Base-by-base conservation (phyloP, 2,113 vertebrate species). In the Carassius carassius region DNA sequence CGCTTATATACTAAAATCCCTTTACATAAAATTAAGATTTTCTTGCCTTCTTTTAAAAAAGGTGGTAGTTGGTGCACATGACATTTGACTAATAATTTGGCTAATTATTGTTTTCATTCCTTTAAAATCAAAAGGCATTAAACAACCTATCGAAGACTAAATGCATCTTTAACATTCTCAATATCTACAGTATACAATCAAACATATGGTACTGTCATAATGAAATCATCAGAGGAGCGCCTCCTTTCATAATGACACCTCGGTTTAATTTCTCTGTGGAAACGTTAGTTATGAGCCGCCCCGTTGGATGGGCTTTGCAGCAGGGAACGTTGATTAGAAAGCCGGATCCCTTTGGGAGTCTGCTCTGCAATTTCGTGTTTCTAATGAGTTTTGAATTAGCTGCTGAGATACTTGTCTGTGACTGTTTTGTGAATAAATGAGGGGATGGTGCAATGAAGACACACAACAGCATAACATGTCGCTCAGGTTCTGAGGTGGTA, bases 341-440 rank as follows among this genome's bases (percentile, higher is more conserved):
- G 32, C 67, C 11, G 21, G 17, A 58, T 82, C 67, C 79, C 81
- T 41, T 58, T 58, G 81, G 81, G 81, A 82, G 51, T 82, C 65
- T 3, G 65, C 67, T 72, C 81, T 41, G 81, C 81, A 72, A 70
- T 72, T 56, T 67, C 81, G 25, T 72, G 67, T 72, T 82, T 58
- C 81, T 82, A 82, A 82, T 82, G 81, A 82, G 81, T 82, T 82
- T 82, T 82, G 67, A 82, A 82, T 82, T 82, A 82, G 81, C 67
- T 82, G 81, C 67, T 35, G 81, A 82, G 67, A 82, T 67, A 58
- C 67, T 51, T 81, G 41, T 62, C 78, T 80, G 78, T 80, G 78
- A 80, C 78, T 80, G 63, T 41, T 72, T 82, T 82, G 65, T 72
- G 81, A 72, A 82, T 72, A 73, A 69, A 54, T 32, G 32, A 72